A percentile compares a stretch with the other conserved stretches of the same genome.
Evolutionary conservation across 2,113 vertebrate genomes (phyloP).

Genomic region (Bambusicola thoracicus): DNA sequence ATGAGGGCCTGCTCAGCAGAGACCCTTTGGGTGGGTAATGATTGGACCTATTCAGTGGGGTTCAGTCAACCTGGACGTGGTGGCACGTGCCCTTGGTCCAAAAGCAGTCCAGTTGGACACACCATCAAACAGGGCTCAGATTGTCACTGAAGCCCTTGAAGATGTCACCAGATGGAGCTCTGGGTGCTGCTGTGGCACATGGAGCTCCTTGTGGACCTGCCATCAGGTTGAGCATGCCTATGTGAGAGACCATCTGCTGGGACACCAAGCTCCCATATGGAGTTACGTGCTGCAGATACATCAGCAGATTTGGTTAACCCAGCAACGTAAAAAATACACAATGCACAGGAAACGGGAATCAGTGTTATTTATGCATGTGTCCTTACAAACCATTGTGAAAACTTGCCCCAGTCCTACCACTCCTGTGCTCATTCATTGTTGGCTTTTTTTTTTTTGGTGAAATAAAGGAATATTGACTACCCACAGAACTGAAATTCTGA

Average conservation of each 20-base stretch:
- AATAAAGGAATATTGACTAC: neutral
- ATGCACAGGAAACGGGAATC: neutral
- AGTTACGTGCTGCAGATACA: neutral
- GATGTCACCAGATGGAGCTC: neutral
- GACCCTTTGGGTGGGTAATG: neutral
- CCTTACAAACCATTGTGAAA: neutral
- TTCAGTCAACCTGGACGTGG: fast-evolving
- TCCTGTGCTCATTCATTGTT: neutral
- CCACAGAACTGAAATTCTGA: neutral
- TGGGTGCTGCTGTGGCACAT: neutral
- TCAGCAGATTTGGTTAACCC: fast-evolving
- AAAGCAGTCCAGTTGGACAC: neutral
- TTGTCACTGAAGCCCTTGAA: neutral
- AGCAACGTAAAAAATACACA: neutral
- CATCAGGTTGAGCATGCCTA: fast-evolving
- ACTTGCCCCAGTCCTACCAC: neutral
- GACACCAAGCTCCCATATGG: fast-evolving
- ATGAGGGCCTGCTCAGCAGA: neutral
- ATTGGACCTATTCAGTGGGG: neutral
- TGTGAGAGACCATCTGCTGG: fast-evolving
- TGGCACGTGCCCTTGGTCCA: no score
- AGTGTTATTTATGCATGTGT: fast-evolving
- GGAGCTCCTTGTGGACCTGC: fast-evolving
- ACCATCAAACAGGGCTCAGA: no score
- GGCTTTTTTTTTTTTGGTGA: neutral